phyloP scores from a whole-genome alignment of 2,113 vertebrate genomes.

The Microcebus jonahi region DNA sequence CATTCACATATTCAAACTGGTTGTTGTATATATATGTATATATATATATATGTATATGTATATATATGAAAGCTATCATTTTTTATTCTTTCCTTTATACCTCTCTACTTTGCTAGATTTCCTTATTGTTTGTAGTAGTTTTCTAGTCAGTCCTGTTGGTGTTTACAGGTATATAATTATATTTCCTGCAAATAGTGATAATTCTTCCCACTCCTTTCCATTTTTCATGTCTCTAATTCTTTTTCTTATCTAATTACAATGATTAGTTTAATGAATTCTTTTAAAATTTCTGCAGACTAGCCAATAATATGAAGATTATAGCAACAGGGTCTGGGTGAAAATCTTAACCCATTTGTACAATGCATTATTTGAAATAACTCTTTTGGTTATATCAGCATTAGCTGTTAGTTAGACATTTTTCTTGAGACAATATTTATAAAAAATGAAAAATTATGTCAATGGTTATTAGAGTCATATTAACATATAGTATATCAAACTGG shows the following conservation, averaged over 20 bases:
- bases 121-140: background rate
- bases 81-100: background rate
- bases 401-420: constrained; percentile 14
- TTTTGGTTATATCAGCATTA: background rate
- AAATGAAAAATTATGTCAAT: background rate
- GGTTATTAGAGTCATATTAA: background rate
- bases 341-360: background rate
- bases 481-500: background rate
- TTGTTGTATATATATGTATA: background rate
- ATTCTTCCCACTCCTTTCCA: background rate
- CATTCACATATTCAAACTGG: background rate
- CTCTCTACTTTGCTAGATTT: background rate
- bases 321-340: background rate
- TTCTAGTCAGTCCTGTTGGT: background rate
- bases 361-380: background rate
- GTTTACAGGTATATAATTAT: background rate
- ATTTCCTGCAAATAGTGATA: background rate
- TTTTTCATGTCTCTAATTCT: background rate
- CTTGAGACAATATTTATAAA: background rate
- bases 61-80: background rate
- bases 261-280: background rate
- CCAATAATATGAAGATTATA: background rate
- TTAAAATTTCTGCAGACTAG: background rate
- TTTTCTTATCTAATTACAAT: constrained; percentile 16
- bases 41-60: background rate